phyloP scores from a whole-genome alignment of 2,888 invertebrate genomes.

The Orchesella flavescens region DNA sequence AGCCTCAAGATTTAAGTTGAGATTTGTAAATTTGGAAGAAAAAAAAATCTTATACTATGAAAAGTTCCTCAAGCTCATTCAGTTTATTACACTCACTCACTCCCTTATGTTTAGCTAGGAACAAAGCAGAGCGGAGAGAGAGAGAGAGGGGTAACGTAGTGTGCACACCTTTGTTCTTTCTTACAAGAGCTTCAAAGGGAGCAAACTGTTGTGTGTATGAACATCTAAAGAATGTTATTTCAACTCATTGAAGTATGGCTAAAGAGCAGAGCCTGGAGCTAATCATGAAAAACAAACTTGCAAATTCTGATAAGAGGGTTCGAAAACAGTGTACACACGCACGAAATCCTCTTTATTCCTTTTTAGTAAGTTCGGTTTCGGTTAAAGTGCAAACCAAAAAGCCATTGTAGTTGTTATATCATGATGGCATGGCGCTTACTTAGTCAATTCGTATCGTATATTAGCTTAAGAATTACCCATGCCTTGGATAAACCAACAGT shows the following conservation, averaged over 20 bases:
- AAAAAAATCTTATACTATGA: not conserved
- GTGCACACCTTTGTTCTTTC: slow-evolving; percentile 23
- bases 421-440: too few relatives aligned
- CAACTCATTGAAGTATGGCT: not conserved
- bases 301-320: slow-evolving; percentile 65
- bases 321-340: slow-evolving; percentile 47
- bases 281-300: slow-evolving; percentile 70
- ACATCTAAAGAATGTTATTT: not conserved
- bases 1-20: slow-evolving; percentile 26
- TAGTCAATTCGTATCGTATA: not conserved
- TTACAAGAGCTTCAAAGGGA: too few relatives aligned
- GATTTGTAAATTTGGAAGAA: slow-evolving; percentile 47
- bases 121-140: too few relatives aligned
- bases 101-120: too few relatives aligned
- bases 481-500: not conserved
- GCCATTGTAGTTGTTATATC: too few relatives aligned
- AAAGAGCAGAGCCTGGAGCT: slow-evolving; percentile 50
- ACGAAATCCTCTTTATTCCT: slow-evolving; percentile 33
- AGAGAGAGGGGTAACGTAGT: not conserved
- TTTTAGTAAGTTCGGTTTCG: too few relatives aligned
- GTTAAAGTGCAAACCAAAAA: too few relatives aligned
- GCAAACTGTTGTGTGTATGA: not conserved
- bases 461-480: slow-evolving; percentile 9
- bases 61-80: slow-evolving; percentile 20
- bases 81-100: slow-evolving; percentile 10